Base-by-base conservation (phyloP, 2,113 vertebrate genomes). In the Pygoscelis antarcticus region DNA sequence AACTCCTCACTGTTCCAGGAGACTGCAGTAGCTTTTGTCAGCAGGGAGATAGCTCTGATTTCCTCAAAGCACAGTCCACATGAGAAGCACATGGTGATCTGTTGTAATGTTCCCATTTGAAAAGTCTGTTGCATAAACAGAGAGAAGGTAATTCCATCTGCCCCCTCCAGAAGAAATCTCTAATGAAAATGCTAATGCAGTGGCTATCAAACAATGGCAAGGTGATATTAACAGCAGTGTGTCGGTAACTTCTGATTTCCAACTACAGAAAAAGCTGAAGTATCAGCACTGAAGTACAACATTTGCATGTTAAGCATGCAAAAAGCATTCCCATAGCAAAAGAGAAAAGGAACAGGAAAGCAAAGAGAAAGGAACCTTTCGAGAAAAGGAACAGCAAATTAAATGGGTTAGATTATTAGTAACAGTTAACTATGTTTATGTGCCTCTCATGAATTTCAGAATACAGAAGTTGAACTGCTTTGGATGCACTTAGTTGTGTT, bases 81-180 rank as follows among this genome's bases (percentile, higher is more conserved):
- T 27, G 74, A 91, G 81, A 70, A 93, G 78, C 91, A 72, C 89
- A 6, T 44, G 87, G 87, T 74, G 52, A 76, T 74, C 34, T 72
- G 14, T 90, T 83, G 66, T 93, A 81, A 51, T 25, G 18, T 29
- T 90, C n/a, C 55, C 10, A 7, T 87, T 72, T 95, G 64, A 94
- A 78, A 75, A 61, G 23, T 58, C 54, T 88, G 46, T 70, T 93
- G 76, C 49, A 70, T 96, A 83, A 93, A 95, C 34, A 93, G 75
- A 76, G 36, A 54, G 52, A 80, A 42, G 46, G 87, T 94, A 77
- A 80, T 88, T 96, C 81, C 62, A 83, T 83, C 87, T 95, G 77
- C 74, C 71, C 94, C 40, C 23, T 87, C 51, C 29, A 19, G 61
- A 72, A 80, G 29, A 83, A 93, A 74, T 91, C 78, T 72, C 58